Percentiles rank a stretch among this genome's conserved stretches.
These are phyloP conservation scores for Mionectes olivaceus DNA, from an alignment of 2,797 vertebrate genomes.

Conservation along the genomic window DNA sequence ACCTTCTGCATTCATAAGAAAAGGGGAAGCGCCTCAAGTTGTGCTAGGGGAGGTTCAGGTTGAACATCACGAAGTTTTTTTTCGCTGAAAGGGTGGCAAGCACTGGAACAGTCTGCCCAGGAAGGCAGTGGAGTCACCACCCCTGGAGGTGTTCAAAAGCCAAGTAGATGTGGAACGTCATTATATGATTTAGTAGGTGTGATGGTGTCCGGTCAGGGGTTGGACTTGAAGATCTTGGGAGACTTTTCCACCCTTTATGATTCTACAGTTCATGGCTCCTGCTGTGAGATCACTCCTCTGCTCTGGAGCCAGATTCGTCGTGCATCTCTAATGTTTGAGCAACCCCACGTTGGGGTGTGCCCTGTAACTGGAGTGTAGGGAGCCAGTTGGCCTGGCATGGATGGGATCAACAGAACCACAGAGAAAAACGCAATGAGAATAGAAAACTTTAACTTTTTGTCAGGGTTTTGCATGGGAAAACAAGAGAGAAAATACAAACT, in stretches of 20 bases:
- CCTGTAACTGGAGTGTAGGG: background rate
- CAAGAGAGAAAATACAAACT: background rate
- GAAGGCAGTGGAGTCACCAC: too few relatives aligned
- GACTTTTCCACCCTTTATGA: background rate
- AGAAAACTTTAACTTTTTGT: background rate
- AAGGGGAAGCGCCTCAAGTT: background rate
- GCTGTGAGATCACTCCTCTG: fast-evolving
- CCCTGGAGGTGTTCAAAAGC: background rate
- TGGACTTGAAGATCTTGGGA: background rate
- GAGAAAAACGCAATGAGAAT: background rate
- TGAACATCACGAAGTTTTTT: background rate
- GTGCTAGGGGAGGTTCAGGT: background rate
- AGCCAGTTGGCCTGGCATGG: background rate
- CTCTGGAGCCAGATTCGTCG: fast-evolving
- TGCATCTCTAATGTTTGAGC: background rate
- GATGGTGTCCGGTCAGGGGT: background rate
- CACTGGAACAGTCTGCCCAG: background rate
- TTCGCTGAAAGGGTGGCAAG: background rate
- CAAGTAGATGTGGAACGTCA: fast-evolving
- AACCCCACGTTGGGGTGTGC: fast-evolving
- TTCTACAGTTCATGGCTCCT: background rate
- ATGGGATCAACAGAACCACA: background rate
- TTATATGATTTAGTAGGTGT: fast-evolving
- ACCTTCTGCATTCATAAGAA: background rate
- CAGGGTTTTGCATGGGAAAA: background rate